Conservation (phyloP, 1,140 invertebrate species). For the Drosophila aff. region DNA sequence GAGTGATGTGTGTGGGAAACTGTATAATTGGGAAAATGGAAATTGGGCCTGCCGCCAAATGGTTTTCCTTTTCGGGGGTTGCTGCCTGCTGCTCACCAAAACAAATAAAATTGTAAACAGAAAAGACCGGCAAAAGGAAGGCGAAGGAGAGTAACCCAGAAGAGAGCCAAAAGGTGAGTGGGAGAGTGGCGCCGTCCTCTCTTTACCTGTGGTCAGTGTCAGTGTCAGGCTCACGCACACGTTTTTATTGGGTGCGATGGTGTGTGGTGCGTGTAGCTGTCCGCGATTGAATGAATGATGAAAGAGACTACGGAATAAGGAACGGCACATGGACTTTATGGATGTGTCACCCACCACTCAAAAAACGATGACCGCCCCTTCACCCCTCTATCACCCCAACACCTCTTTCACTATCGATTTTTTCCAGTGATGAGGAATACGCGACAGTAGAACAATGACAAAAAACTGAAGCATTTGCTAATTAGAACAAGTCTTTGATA, state of each 20-base stretch:
- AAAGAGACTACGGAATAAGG: conserved; percentile 39
- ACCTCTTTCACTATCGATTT: conserved; percentile 41
- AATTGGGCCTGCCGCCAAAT: conserved; percentile 42
- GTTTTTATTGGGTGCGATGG: conserved; percentile 24
- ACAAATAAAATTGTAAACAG: conserved; percentile 71
- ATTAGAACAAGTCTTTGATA: conserved; percentile 58
- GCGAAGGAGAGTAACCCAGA: conserved; percentile 5
- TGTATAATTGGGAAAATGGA: conserved; percentile 12
- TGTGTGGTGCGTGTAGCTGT: conserved; percentile 32
- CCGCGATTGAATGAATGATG: conserved; percentile 66
- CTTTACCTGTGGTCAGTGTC: conserved; percentile 81
- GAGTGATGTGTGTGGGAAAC: conserved; percentile 9
- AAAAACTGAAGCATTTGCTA: conserved; percentile 44
- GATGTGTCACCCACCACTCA: conserved; percentile 62
- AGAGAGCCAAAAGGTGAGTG: conserved; percentile 39
- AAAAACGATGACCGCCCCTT: conserved; percentile 24
- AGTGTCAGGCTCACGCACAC: conserved; percentile 60
- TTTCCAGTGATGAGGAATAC: conserved; percentile 8
- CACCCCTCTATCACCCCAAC: no score
- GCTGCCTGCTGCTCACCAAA: conserved; percentile 23
- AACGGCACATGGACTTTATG: conserved; percentile 40
- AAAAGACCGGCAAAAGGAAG: conserved; percentile 56
- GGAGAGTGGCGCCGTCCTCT: conserved; percentile 28
- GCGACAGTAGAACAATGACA: conserved; percentile 10
- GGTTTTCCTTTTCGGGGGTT: conserved; percentile 36